Base-by-base conservation (phyloP, 2,797 vertebrate genomes). In the Ctenosaura bakeri region DNA sequence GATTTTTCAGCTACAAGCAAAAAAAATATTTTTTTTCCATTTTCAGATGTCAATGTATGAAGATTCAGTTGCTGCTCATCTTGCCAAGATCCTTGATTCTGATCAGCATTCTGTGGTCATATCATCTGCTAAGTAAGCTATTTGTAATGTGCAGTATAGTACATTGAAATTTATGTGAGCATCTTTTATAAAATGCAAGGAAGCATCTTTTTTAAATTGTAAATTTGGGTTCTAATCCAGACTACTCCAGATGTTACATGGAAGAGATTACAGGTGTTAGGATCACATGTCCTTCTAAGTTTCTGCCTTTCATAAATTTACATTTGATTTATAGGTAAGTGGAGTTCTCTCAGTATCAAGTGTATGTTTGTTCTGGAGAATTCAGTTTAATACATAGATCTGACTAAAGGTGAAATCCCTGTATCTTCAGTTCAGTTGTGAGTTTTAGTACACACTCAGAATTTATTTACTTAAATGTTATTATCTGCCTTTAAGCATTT, bases 11-110 rank as follows among this genome's bases (percentile, higher is more conserved):
- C 6, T 81, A 9, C 16, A 56, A 32, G 32, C 16, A n/a, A 29
- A 80, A 54, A 4, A 22, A 56, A 56, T 1, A n/a, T 54, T 84
- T 54, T 88, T 90, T 42, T 12, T 97, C 59, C 92, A 95, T 97
- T 98, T 99, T 96, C 98, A 99, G 98, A 99, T 99, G 96, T 98
- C 98, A 88, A 96, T 98, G 86, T 99, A 99, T 90, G 99, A 99
- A 95, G 98, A 99, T 96, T 99, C 99, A 2, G 98, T 99, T 56
- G 98, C 99, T 92, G 96, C 98, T 96, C 99, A 99, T 96, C 98
- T 99, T 95, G 98, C 98, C 88, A 99, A 99, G 97, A 99, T 99
- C 96, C 98, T 99, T 87, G 99, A 99, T 97, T 99, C 99, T 14
- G 98, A 99, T 97, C 98, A 99, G 95, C 98, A 98, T 94, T 98